phyloP scores from a whole-genome alignment of 2,113 vertebrate species.

The Sylvilagus bachmani region DNA sequence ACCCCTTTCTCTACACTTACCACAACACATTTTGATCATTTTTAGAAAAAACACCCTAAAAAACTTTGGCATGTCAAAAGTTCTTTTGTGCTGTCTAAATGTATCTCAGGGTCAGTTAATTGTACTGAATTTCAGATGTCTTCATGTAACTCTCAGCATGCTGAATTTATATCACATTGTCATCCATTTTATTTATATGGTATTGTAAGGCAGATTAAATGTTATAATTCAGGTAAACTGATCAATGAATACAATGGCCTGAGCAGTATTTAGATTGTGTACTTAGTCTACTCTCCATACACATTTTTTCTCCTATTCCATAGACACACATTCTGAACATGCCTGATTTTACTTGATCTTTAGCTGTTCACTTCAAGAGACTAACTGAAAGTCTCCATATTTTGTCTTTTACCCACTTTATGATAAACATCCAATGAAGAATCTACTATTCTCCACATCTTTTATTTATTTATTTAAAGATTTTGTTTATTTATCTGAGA shows the following conservation, averaged over 20 bases:
- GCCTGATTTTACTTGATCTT: slow-evolving; percentile 51
- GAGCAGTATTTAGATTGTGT: not conserved
- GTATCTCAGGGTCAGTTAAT: slow-evolving; percentile 45
- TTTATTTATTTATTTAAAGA: no score
- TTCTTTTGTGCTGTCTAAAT: slow-evolving; percentile 49
- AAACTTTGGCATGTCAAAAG: slow-evolving; percentile 48
- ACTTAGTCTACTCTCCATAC: not conserved
- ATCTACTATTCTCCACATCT: not conserved
- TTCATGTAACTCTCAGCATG: slow-evolving; percentile 43
- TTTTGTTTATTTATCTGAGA: no score
- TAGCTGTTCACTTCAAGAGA: slow-evolving; percentile 17
- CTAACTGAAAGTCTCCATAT: slow-evolving; percentile 13
- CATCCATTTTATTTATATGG: slow-evolving; percentile 15
- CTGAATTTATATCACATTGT: not conserved
- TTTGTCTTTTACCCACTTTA: slow-evolving; percentile 53
- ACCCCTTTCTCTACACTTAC: slow-evolving; percentile 39
- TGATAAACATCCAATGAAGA: slow-evolving; percentile 9
- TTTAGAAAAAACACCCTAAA: slow-evolving; percentile 62
- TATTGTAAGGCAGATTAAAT: slow-evolving; percentile 26
- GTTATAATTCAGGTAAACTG: slow-evolving; percentile 35
- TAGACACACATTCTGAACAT: not conserved
- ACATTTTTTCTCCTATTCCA: not conserved
- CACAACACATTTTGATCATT: slow-evolving; percentile 60
- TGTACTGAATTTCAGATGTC: slow-evolving; percentile 54
- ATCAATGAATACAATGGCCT: not conserved